These are phyloP conservation scores for Marronus borbonicus DNA, from an alignment of 2,888 invertebrate species.

Conservation along the genomic window DNA sequence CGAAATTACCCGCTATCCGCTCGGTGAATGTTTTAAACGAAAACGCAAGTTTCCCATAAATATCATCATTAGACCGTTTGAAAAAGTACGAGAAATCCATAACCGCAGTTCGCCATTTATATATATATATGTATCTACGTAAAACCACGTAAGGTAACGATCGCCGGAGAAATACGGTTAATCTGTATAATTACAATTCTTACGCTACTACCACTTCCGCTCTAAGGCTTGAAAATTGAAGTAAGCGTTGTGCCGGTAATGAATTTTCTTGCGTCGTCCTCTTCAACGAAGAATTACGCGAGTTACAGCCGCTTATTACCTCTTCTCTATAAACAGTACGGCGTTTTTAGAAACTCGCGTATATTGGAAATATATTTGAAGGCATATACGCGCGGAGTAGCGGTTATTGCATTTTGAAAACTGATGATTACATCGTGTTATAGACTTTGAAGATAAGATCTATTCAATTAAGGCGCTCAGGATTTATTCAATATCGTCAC, in stretches of 20 bases:
- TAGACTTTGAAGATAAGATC: slow-evolving; percentile 36
- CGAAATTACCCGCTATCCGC: slow-evolving; percentile 20
- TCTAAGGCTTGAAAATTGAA: slow-evolving; percentile 32
- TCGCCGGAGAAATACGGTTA: slow-evolving; percentile 30
- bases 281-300: slow-evolving; percentile 11
- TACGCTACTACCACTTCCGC: slow-evolving; percentile 43
- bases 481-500: slow-evolving; percentile 7
- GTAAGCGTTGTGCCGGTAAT: slow-evolving; percentile 24
- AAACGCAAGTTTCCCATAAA: slow-evolving; percentile 32
- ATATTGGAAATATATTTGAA: slow-evolving; percentile 39
- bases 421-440: slow-evolving; percentile 40
- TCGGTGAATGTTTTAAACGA: background rate
- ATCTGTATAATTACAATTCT: slow-evolving; percentile 40
- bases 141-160: slow-evolving; percentile 24
- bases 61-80: slow-evolving; percentile 38
- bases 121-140: background rate
- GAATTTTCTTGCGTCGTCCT: slow-evolving; percentile 36
- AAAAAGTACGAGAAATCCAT: slow-evolving; percentile 38
- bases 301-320: slow-evolving; percentile 29
- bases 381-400: background rate
- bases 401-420: slow-evolving; percentile 35
- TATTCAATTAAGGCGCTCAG: slow-evolving; percentile 34
- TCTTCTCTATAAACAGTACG: slow-evolving; percentile 15
- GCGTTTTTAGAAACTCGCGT: slow-evolving; percentile 5
- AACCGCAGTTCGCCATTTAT: slow-evolving; percentile 16